Conservation (phyloP, 92 coral and sea anemone genomes). For the Palythoa grandiflora region DNA sequence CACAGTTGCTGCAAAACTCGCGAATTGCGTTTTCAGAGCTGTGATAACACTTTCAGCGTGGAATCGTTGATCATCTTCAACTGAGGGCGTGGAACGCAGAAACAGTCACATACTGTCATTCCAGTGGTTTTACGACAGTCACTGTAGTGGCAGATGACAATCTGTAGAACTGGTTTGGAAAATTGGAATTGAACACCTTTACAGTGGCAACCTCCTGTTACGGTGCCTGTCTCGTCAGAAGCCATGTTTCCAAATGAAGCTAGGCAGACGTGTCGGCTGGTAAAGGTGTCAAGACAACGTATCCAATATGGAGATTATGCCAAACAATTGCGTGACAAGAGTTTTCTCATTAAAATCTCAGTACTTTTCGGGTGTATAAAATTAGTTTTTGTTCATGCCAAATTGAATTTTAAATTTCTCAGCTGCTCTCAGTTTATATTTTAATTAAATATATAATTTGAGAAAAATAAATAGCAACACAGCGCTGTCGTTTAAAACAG, state of each 20-base stretch:
- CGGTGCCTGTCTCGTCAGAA: background rate
- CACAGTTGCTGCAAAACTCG: background rate
- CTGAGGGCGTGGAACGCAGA: background rate
- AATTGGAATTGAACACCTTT: background rate
- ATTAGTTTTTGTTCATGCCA: too few relatives aligned
- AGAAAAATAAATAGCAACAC: too few relatives aligned
- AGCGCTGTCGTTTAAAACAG: too few relatives aligned
- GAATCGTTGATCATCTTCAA: background rate
- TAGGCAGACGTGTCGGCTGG: background rate
- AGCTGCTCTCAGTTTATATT: too few relatives aligned
- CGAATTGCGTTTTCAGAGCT: constrained; percentile 5
- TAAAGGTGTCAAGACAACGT: too few relatives aligned
- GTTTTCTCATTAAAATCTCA: too few relatives aligned
- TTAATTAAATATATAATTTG: too few relatives aligned
- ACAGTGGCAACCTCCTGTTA: constrained; percentile 1
- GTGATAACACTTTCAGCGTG: background rate
- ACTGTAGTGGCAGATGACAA: background rate
- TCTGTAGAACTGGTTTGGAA: background rate
- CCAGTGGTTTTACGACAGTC: background rate
- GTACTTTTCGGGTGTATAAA: too few relatives aligned
- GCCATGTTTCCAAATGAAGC: background rate
- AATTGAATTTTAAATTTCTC: too few relatives aligned
- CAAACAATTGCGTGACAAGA: too few relatives aligned
- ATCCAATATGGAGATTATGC: too few relatives aligned
- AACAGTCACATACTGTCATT: background rate